Evolutionary conservation across 2,888 invertebrate genomes (phyloP).

Genomic region (Rhamnusium bicolor): DNA sequence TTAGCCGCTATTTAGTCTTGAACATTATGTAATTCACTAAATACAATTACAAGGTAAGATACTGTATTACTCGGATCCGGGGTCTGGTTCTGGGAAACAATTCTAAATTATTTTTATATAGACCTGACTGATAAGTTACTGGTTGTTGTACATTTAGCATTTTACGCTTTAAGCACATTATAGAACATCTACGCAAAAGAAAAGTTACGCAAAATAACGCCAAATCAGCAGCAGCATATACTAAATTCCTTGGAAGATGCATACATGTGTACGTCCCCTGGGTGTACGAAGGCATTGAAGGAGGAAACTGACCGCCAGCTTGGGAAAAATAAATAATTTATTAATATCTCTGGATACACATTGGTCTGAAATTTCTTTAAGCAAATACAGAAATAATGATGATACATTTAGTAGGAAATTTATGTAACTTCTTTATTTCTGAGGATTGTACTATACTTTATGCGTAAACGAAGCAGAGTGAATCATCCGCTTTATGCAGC

Average conservation of each 20-base stretch:
- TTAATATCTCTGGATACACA: constrained; percentile 45
- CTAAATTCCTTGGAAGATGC: constrained; percentile 68
- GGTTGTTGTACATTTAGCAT: constrained; percentile 15
- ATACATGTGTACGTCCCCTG: constrained; percentile 94
- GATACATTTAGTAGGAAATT: not conserved
- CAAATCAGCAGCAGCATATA: constrained; percentile 49
- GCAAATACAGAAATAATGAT: not conserved
- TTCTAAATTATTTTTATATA: not conserved
- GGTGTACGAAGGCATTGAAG: constrained; percentile 85
- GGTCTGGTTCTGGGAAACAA: no score
- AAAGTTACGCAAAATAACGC: constrained; percentile 43
- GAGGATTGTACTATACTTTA: not conserved
- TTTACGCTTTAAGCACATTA: constrained; percentile 26
- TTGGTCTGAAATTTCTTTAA: constrained; percentile 11
- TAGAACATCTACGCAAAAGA: constrained; percentile 43
- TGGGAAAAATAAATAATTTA: constrained; percentile 65
- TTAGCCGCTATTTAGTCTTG: no score
- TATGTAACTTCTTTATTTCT: not conserved
- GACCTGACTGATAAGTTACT: no score
- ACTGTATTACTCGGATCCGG: no score
- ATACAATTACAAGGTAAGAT: no score
- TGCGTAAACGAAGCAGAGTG: no score
- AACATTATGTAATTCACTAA: no score
- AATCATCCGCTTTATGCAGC: no score
- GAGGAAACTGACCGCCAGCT: constrained; percentile 89